Evolutionary conservation across 2,888 invertebrate species (phyloP), one percentile per base, ranked within the genome.

Genomic region (Pandemis cinnamomeana): DNA sequence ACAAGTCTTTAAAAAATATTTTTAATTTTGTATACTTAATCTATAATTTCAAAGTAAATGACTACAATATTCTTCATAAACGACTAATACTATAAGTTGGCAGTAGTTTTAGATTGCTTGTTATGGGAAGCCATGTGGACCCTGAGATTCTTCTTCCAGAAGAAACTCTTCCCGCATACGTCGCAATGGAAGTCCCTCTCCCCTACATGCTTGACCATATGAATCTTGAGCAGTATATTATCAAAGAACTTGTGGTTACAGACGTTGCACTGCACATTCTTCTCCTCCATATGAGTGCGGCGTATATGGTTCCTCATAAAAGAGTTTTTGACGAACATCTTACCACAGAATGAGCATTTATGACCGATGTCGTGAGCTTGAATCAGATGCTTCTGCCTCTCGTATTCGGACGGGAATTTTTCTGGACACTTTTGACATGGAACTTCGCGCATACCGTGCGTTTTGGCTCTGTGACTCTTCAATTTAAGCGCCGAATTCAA

Each of bases 111-210:
- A 27, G 64, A 55, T 62, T 73, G 73, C 51, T 78, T 79, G 62
- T 78, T 72, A 64, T 72, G 76, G 0, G 71, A 71, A 13, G 70
- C 90, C 78, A 94, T 88, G 78, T 95, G 95, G 0, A 91, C 91
- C 42, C 91, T 91, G 61, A 95, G 84, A 78, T 95, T 95, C 72
- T 95, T 95, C 77, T 94, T 94, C 78, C 95, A 94, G n/a, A 92
- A 87, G 75, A 95, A 93, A 78, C 92, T 92, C 71, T 93, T 94
- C 0, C 93, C 92, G 77, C 95, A 95, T 3, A 94, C 84, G 67
- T 95, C 93, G 76, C 95, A 95, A 67, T 94, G 90, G 76, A 93
- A 94, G 11, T 89, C 88, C 7, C 90, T 88, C 5, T 93, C 93
- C 7, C 90, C 91, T 11, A 88, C 86, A 81, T 95, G 95, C 48